phyloP scores from a whole-genome alignment of 2,888 invertebrate genomes.

The Pardosa pseudoannulata region DNA sequence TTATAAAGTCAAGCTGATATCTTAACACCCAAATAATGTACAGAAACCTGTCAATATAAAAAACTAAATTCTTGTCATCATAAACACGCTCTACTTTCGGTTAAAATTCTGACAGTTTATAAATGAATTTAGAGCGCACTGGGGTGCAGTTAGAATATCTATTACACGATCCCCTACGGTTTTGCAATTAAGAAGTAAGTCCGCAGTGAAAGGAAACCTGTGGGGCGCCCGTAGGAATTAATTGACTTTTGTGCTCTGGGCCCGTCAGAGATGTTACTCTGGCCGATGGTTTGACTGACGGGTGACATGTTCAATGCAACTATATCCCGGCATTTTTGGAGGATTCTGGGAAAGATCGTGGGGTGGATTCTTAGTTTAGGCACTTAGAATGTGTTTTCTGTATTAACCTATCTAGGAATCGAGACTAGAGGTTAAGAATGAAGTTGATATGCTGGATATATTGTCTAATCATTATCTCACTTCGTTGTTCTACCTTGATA shows the following conservation, averaged over 20 bases:
- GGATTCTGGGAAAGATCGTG: not conserved
- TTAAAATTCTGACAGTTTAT: too few relatives aligned
- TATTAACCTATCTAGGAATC: not conserved
- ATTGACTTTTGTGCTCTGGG: constrained; percentile 21
- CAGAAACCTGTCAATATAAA: too few relatives aligned
- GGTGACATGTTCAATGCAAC: not conserved
- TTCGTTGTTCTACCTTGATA: too few relatives aligned
- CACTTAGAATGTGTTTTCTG: not conserved
- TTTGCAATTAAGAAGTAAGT: constrained; percentile 47
- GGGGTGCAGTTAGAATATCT: constrained; percentile 17
- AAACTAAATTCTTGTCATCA: too few relatives aligned
- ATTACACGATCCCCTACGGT: constrained; percentile 55
- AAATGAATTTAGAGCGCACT: not conserved
- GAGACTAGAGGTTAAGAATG: too few relatives aligned
- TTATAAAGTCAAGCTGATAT: too few relatives aligned
- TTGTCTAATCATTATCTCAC: too few relatives aligned
- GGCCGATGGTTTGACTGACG: constrained; percentile 24
- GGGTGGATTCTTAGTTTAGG: not conserved
- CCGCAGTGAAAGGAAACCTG: constrained; percentile 13
- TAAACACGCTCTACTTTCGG: too few relatives aligned
- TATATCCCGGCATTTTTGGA: not conserved
- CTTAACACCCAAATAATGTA: too few relatives aligned
- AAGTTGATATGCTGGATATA: too few relatives aligned
- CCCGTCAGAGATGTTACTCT: constrained; percentile 25
- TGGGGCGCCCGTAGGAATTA: constrained; percentile 31